Conservation (phyloP, 2,113 vertebrate genomes). For the Oreochromis aureus region DNA sequence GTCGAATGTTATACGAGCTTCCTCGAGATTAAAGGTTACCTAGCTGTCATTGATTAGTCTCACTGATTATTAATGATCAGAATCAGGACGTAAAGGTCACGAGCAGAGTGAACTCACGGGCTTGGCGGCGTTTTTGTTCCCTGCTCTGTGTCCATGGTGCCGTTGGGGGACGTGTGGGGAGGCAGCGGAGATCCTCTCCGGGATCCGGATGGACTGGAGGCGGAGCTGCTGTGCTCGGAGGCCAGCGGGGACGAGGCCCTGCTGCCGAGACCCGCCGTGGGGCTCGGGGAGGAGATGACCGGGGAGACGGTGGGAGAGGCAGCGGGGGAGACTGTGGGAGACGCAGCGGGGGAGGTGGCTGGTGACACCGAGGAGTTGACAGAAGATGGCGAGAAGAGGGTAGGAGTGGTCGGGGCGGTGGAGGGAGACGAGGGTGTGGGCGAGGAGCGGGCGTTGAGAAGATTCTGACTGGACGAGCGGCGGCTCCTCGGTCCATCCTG, state of each 20-base stretch:
- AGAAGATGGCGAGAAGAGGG: constrained; percentile 10
- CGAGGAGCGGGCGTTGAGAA: constrained; percentile 34
- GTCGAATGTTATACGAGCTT: not conserved
- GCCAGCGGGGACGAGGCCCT: constrained; percentile 19
- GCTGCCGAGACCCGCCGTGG: not conserved
- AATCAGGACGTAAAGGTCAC: not conserved
- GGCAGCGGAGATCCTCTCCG: constrained; percentile 26
- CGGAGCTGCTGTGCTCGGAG: constrained; percentile 5
- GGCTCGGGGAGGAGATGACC: not conserved
- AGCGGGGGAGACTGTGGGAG: not conserved
- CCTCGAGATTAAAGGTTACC: not conserved
- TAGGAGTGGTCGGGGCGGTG: not conserved
- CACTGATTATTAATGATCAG: not conserved
- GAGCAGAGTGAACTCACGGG: constrained; percentile 41
- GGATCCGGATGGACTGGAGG: constrained; percentile 35
- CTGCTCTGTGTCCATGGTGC: not conserved
- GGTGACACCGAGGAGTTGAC: not conserved
- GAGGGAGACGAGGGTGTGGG: not conserved
- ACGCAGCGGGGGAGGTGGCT: not conserved
- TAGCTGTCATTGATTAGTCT: not conserved
- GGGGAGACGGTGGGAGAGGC: not conserved
- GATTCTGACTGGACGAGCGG: constrained; percentile 65
- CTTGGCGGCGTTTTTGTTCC: constrained; percentile 2
- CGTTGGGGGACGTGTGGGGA: not conserved
- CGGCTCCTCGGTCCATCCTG: constrained; percentile 80